Base-by-base conservation (phyloP, 2,113 vertebrate species). In the Alexandromys fortis region DNA sequence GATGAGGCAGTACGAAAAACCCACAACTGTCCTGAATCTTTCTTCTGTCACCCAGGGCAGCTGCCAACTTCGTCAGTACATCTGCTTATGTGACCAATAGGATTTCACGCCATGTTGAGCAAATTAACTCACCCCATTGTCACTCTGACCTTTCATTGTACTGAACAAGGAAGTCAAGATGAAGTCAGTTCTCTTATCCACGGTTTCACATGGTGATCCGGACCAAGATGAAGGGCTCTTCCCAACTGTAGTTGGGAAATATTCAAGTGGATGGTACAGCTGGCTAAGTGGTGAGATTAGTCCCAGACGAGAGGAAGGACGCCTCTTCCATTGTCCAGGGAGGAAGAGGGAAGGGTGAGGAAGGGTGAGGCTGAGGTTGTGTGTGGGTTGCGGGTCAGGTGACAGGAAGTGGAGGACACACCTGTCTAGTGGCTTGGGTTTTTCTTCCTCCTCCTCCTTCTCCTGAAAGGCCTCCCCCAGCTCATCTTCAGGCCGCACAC, bases 291-390 rank as follows among this genome's bases (percentile, higher is more conserved):
- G 63, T 47, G 93, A 82, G 85, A 93, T 96, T 68, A 88, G 67
- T 76, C 38, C 65, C 38, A 42, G 70, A 94, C 35, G 0, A 4
- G 24, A 65, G 86, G 76, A 30, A 72, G 33, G 79, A 63, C 1
- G 30, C 97, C 61, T 58, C 65, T 35, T 33, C 65, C 95, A 92
- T 96, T 95, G 95, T 94, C 58, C 38, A 72, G 26, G 94, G 85
- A 91, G 95, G 88, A 96, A 96, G 94, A 9, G 61, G 94, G 90
- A 95, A 95, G 90, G 96, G 96, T 3, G 38, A 45, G 58, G 58
- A 58, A 58, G 55, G 96, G 96, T 3, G 38, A 45, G 58, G 58
- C 6, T 3, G 38, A 45, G 78, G 79, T 2, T 3, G 55, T 4
- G 0, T 10, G 65, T 21, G n/a, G 85, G 91, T 85, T n/a, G 77